phyloP scores from a whole-genome alignment of 2,113 vertebrate genomes.

The Tautogolabrus adspersus region DNA sequence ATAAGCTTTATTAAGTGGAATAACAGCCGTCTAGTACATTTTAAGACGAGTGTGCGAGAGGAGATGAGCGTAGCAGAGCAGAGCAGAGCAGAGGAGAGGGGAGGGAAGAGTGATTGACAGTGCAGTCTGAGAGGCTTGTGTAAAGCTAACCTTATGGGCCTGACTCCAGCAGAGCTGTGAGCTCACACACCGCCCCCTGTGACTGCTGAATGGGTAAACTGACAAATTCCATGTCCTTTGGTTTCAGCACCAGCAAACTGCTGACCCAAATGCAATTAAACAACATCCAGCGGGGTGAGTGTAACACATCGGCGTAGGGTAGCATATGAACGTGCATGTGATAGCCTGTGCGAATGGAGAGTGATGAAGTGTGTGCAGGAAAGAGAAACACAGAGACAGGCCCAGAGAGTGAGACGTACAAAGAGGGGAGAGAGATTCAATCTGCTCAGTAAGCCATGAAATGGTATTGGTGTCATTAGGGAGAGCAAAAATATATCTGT shows the following conservation, averaged over 20 bases:
- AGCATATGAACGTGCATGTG: constrained; percentile 50
- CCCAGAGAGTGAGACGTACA: constrained; percentile 69
- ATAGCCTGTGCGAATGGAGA: constrained; percentile 49
- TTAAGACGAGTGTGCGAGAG: constrained; percentile 12
- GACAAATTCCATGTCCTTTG: constrained; percentile 84
- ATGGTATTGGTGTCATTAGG: constrained; percentile 80
- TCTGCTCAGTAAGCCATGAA: constrained; percentile 80
- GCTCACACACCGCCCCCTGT: constrained; percentile 70
- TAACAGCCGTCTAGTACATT: constrained; percentile 40
- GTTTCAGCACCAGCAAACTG: constrained; percentile 80
- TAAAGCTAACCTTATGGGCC: constrained; percentile 78
- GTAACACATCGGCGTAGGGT: constrained; percentile 53
- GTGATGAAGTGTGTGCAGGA: constrained; percentile 60
- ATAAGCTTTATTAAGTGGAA: constrained; percentile 53
- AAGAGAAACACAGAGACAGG: constrained; percentile 65
- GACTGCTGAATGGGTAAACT: constrained; percentile 83
- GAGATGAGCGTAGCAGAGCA: constrained; percentile 13
- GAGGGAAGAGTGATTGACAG: constrained; percentile 70
- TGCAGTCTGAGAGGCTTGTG: constrained; percentile 75
- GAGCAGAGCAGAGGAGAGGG: constrained; percentile 6
- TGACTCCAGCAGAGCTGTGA: constrained; percentile 76
- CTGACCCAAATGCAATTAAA: constrained; percentile 84
- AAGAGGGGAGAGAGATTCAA: constrained; percentile 76
- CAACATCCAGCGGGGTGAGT: constrained; percentile 72
- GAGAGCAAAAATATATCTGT: constrained; percentile 79